Evolutionary conservation across 1,140 invertebrate species (phyloP).

Genomic region (Anoplophora glabripennis): DNA sequence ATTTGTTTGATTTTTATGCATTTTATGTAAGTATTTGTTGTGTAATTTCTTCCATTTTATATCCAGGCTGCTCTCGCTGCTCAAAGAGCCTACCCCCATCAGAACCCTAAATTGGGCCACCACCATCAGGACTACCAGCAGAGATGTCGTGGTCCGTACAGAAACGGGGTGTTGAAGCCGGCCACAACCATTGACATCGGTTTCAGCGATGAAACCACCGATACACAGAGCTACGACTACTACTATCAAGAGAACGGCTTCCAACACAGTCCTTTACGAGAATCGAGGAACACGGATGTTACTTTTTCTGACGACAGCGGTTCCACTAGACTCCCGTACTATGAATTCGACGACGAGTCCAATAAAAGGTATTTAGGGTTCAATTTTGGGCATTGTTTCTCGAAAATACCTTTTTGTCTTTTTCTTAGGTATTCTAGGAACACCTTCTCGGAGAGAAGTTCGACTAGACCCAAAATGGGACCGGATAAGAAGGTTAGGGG

Average conservation of each 20-base stretch:
- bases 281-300: conserved; percentile 27
- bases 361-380: conserved; percentile 14
- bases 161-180: not conserved
- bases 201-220: conserved; percentile 35
- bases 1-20: too few relatives aligned
- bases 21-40: too few relatives aligned
- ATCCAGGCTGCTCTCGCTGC: too few relatives aligned
- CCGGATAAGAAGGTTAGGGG: conserved; percentile 12
- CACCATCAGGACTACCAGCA: conserved; percentile 8
- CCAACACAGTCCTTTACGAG: conserved; percentile 23
- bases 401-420: not conserved
- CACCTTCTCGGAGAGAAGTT: conserved; percentile 29
- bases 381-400: not conserved
- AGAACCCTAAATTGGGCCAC: conserved; percentile 5
- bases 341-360: conserved; percentile 40
- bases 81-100: not conserved
- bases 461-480: conserved; percentile 10
- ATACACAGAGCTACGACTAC: conserved; percentile 33
- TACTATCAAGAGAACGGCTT: conserved; percentile 24
- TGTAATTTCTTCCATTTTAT: too few relatives aligned
- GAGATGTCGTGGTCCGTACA: conserved; percentile 1
- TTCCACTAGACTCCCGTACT: conserved; percentile 38
- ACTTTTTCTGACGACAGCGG: conserved; percentile 39
- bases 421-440: conserved; percentile 26
- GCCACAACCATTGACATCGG: conserved; percentile 28